phyloP scores from a whole-genome alignment of 2,888 invertebrate genomes.

The Brassicogethes aeneus region DNA sequence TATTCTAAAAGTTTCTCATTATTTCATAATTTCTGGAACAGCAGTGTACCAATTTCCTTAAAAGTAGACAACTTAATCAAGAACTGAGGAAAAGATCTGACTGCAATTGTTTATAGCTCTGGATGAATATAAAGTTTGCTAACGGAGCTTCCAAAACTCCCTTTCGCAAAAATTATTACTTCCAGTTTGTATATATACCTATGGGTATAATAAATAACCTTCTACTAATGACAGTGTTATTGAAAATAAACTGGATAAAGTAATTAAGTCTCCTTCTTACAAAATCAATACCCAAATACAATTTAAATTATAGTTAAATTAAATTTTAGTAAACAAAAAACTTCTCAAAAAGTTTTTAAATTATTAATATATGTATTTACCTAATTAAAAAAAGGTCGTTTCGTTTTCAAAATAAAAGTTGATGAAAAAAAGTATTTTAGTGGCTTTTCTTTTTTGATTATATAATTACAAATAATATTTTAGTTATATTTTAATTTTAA shows the following conservation, averaged over 20 bases:
- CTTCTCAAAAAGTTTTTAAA: too few species aligned
- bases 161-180: neutral
- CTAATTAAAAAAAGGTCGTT: too few species aligned
- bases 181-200: neutral
- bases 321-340: too few species aligned
- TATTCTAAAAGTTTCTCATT: constrained; percentile 19
- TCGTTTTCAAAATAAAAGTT: too few species aligned
- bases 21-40: constrained; percentile 17
- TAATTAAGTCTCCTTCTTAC: neutral
- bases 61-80: constrained; percentile 31
- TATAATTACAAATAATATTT: too few species aligned
- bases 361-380: too few species aligned
- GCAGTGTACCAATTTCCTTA: constrained; percentile 23
- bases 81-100: constrained; percentile 20
- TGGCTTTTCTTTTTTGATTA: too few species aligned
- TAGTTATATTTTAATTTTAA: too few species aligned
- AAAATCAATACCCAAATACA: neutral
- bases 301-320: neutral
- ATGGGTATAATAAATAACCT: neutral
- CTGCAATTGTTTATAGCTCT: constrained; percentile 27
- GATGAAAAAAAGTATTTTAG: too few species aligned
- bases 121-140: constrained; percentile 19
- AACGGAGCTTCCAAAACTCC: constrained; percentile 5
- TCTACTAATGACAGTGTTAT: neutral
- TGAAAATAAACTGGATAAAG: neutral